Evolutionary conservation across 2,888 invertebrate species (phyloP).

Genomic region (Plagiodera versicolora): DNA sequence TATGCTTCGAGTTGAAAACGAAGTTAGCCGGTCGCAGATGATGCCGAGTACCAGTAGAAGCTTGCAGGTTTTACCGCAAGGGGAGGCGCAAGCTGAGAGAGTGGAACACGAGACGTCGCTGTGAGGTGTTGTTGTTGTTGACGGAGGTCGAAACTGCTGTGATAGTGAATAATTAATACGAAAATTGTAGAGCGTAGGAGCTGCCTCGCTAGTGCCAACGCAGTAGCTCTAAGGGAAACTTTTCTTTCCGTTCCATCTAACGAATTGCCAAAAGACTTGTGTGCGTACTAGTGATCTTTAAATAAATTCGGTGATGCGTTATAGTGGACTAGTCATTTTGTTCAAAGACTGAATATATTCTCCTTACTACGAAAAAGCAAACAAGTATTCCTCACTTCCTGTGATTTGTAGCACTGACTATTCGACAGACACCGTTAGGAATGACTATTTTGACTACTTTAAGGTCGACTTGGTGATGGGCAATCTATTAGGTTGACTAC

Average conservation of each 20-base stretch:
- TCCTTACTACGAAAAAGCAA: neutral
- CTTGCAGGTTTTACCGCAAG: conserved; percentile 56
- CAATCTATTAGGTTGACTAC: no score
- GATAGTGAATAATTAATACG: no score
- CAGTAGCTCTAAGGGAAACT: conserved; percentile 24
- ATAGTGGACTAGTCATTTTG: conserved; percentile 25
- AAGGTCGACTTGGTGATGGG: neutral
- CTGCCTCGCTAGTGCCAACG: conserved; percentile 46
- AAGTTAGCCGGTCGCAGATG: conserved; percentile 35
- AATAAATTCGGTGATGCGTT: conserved; percentile 12
- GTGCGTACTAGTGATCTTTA: conserved; percentile 22
- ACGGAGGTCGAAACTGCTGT: conserved; percentile 36
- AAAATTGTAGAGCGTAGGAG: conserved; percentile 44
- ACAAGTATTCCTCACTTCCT: conserved; percentile 17
- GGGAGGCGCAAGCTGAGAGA: conserved; percentile 50
- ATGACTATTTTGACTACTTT: conserved; percentile 7
- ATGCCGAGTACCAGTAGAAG: conserved; percentile 56
- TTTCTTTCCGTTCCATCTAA: conserved; percentile 18
- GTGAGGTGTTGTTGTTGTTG: conserved; percentile 31
- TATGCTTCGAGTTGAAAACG: conserved; percentile 14
- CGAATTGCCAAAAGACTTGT: conserved; percentile 25
- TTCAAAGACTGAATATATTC: conserved; percentile 25
- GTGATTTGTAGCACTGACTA: conserved; percentile 18
- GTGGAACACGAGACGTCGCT: conserved; percentile 52
- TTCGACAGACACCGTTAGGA: conserved; percentile 11